A percentile compares a stretch with the other conserved stretches of the same genome.
Evolutionary conservation across 2,113 vertebrate genomes (phyloP).

Genomic region (Ailurus styani): DNA sequence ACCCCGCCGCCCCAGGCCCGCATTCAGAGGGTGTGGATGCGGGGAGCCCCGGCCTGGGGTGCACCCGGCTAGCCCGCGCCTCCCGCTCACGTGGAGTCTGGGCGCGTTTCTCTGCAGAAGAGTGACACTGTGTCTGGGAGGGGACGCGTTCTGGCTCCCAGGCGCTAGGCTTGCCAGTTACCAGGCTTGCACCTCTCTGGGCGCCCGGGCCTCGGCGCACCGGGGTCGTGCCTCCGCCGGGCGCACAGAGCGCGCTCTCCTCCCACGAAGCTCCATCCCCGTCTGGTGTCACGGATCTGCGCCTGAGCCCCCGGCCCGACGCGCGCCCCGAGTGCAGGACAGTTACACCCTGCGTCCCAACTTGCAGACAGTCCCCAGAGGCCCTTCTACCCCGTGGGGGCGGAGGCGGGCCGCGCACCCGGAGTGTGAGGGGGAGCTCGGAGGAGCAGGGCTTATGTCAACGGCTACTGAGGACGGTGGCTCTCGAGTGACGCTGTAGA

Average conservation of each 20-base stretch:
- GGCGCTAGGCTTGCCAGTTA: not conserved
- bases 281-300: no score
- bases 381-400: no score
- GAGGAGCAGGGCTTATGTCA: not conserved
- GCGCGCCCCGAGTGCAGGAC: rapidly evolving
- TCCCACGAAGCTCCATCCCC: not conserved
- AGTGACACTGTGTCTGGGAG: not conserved
- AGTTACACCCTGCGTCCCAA: not conserved
- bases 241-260: rapidly evolving
- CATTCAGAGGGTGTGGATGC: not conserved
- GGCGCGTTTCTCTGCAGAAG: not conserved
- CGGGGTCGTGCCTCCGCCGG: rapidly evolving
- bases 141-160: not conserved
- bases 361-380: not conserved
- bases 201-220: not conserved
- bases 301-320: rapidly evolving
- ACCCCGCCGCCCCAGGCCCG: not conserved
- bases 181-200: not conserved
- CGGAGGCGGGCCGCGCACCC: not conserved
- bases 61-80: not conserved
- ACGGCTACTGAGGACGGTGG: not conserved
- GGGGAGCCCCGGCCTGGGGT: rapidly evolving
- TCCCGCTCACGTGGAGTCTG: rapidly evolving
- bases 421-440: not conserved
- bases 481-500: not conserved